Evolutionary conservation across 2,888 invertebrate genomes (phyloP).

Genomic region (Griposia aprilina): DNA sequence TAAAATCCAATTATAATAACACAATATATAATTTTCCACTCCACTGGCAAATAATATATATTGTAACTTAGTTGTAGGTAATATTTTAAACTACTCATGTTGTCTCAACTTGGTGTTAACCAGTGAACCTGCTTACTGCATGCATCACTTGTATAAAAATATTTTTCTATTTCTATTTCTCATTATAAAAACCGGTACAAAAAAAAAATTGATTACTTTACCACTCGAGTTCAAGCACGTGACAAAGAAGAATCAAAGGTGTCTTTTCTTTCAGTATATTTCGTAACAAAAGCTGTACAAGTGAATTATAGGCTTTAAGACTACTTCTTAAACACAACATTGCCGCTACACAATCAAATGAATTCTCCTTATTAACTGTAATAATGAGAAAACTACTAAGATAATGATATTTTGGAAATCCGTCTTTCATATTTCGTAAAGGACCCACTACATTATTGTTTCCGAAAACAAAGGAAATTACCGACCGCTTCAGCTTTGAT

Average conservation of each 20-base stretch:
- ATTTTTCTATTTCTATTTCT: too few species aligned
- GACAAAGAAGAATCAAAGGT: not conserved
- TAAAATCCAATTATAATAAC: too few species aligned
- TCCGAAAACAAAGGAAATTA: slow-evolving; percentile 69
- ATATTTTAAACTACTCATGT: too few species aligned
- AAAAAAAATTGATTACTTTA: not conserved
- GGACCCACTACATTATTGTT: slow-evolving; percentile 59
- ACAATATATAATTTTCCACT: too few species aligned
- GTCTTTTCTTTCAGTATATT: not conserved
- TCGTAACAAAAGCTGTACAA: slow-evolving; percentile 10
- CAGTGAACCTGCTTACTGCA: too few species aligned
- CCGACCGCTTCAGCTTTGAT: slow-evolving; percentile 67
- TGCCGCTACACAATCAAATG: slow-evolving; percentile 38
- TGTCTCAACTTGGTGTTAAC: too few species aligned
- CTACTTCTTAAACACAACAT: slow-evolving; percentile 22
- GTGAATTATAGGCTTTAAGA: slow-evolving; percentile 31
- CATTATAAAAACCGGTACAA: not conserved
- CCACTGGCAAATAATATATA: too few species aligned
- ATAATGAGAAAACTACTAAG: slow-evolving; percentile 60
- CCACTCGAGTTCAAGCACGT: not conserved
- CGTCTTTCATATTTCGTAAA: slow-evolving; percentile 64
- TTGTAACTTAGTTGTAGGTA: too few species aligned
- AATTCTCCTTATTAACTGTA: slow-evolving; percentile 51
- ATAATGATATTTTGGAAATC: slow-evolving; percentile 68
- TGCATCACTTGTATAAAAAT: too few species aligned